These are phyloP conservation scores for Caenorhabditis tropicalis DNA, from an alignment of 1,140 invertebrate genomes.

Conservation along the genomic window DNA sequence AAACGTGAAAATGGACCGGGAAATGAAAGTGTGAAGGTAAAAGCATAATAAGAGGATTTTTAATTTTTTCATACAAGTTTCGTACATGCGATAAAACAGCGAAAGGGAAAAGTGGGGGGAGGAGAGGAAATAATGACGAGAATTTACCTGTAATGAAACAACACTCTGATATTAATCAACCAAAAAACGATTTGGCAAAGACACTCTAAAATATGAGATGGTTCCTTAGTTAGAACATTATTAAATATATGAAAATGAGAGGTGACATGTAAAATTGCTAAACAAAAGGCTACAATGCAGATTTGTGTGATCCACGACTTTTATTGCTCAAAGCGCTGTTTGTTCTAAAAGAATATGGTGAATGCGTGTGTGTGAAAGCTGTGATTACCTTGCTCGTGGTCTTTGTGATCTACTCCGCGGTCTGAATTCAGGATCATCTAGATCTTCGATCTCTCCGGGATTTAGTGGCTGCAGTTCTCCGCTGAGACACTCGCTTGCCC, in stretches of 20 bases:
- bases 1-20: not conserved
- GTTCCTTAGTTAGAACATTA: not conserved
- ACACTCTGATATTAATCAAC: slow-evolving; percentile 40
- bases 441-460: slow-evolving; percentile 33
- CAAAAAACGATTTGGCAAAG: slow-evolving; percentile 2
- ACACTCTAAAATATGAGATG: slow-evolving; percentile 37
- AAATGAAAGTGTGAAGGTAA: not conserved
- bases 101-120: not conserved
- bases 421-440: slow-evolving; percentile 10
- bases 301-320: slow-evolving; percentile 31
- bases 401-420: slow-evolving; percentile 23
- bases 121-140: not conserved
- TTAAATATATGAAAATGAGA: not conserved
- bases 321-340: slow-evolving; percentile 39
- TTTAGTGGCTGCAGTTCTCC: slow-evolving; percentile 28
- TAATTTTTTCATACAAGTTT: slow-evolving; percentile 40
- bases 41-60: not conserved
- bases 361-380: not conserved
- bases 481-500: slow-evolving; percentile 37
- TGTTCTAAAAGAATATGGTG: not conserved
- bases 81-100: not conserved
- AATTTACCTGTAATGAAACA: not conserved
- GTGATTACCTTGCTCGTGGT: slow-evolving; percentile 9
- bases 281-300: slow-evolving; percentile 1
- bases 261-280: not conserved